Conservation (phyloP, 2,888 invertebrate genomes). For the Unio pictorum region DNA sequence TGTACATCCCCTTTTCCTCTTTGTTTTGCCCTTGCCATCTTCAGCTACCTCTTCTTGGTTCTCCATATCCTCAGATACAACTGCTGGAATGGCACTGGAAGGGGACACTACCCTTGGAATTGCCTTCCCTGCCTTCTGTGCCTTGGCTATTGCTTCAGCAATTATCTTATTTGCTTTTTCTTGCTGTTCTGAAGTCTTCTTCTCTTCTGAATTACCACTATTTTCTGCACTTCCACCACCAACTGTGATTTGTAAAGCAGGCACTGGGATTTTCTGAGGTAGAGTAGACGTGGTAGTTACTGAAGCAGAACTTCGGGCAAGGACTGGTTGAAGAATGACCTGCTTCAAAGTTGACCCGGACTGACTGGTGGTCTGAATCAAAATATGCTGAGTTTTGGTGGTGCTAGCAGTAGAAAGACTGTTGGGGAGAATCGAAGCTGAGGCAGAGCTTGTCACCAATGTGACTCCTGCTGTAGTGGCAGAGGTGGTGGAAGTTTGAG, state of each 20-base stretch:
- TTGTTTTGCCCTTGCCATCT: constrained; percentile 21
- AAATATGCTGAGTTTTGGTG: too few relatives aligned
- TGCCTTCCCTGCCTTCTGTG: constrained; percentile 32
- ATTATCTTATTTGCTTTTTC: constrained; percentile 61
- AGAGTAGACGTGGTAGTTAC: too few relatives aligned
- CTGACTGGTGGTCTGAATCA: too few relatives aligned
- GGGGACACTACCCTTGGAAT: constrained; percentile 39
- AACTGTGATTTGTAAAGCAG: constrained; percentile 8
- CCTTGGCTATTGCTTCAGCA: constrained; percentile 59
- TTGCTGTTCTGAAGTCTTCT: constrained; percentile 26
- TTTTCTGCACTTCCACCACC: constrained; percentile 10
- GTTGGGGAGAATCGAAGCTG: too few relatives aligned
- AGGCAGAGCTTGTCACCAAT: too few relatives aligned
- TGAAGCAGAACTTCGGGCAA: too few relatives aligned
- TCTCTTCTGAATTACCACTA: background rate
- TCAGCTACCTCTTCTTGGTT: constrained; percentile 13
- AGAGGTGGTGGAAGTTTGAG: too few relatives aligned
- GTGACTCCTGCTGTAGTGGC: too few relatives aligned
- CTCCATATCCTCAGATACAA: constrained; percentile 47
- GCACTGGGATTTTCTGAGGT: constrained; percentile 12
- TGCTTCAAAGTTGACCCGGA: too few relatives aligned
- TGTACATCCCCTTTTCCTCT: constrained; percentile 37
- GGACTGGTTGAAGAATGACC: too few relatives aligned
- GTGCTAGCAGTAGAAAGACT: too few relatives aligned
- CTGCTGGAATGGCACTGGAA: constrained; percentile 40